Base-by-base conservation (phyloP, 2,113 vertebrate species). In the Barnardius zonarius region DNA sequence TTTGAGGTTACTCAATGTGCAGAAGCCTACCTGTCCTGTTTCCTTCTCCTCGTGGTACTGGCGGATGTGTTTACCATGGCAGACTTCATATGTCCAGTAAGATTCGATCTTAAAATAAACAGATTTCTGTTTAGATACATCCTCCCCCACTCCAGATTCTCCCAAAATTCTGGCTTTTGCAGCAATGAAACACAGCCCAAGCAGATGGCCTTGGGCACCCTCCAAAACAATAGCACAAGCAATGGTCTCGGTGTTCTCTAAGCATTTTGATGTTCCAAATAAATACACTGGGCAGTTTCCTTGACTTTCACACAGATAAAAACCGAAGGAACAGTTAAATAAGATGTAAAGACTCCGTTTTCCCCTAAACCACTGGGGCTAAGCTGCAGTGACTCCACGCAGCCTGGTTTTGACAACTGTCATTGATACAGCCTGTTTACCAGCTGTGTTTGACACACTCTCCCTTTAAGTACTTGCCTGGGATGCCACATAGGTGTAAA, bases 41-140 rank as follows among this genome's bases (percentile, higher is more conserved):
- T 99, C 99, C 92, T 99, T 99, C 93, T 99, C 99, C 96, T 99
- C 99, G 1, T 99, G 99, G 93, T 99, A 99, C 68, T 99, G 99
- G 52, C 99, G 98, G 88, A 99, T 98, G 81, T 99, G 99, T 92
- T 99, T 99, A 25, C 99, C 99, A 0, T 99, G 99, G 92, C 99
- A 99, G 16, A 99, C 99, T 96, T 99, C 99, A 0, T 99, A 99
- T 13, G 99, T 99, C 99, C 99, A 99, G 73, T 99, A 99, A 28
- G 99, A 99, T 95, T 99, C 99, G 92, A 99, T 99, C 99, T 99
- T 80, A 97, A 93, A 97, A 44, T 30, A 86, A 92, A 87, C 4
- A 30, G 9, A 57, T 51, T 44, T 55, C 1, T 39, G n/a, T 68
- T 95, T 55, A 87, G 33, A 80, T 33, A 46, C 2, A 64, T 15